Percentiles rank a stretch among this genome's conserved stretches.
These are phyloP conservation scores for Dicranocentrus wangi DNA, from an alignment of 2,888 invertebrate genomes.

Conservation along the genomic window DNA sequence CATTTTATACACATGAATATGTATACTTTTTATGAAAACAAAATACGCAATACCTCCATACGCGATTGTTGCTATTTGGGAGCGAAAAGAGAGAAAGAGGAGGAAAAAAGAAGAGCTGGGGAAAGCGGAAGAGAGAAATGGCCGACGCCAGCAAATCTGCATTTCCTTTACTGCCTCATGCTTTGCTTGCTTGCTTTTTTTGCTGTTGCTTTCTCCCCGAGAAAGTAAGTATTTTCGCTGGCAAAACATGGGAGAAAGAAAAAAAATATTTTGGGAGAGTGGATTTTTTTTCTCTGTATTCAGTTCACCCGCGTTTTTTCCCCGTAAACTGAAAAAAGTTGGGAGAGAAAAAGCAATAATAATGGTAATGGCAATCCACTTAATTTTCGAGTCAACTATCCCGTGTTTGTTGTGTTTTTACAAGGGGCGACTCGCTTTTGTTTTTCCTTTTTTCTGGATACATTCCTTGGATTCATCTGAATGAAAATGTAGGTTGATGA, in stretches of 20 bases:
- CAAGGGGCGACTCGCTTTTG: not conserved
- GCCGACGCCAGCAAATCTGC: slow-evolving; percentile 53
- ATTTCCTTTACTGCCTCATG: slow-evolving; percentile 22
- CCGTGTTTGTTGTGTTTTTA: not conserved
- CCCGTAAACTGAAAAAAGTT: slow-evolving; percentile 13
- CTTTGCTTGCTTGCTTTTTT: not conserved
- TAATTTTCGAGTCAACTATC: slow-evolving; percentile 45
- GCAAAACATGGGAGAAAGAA: not conserved
- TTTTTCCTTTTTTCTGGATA: not conserved
- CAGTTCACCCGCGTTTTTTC: too few relatives aligned
- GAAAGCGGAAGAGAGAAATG: slow-evolving; percentile 5
- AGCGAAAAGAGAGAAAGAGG: not conserved
- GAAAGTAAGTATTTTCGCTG: too few relatives aligned
- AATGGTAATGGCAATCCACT: slow-evolving; percentile 46
- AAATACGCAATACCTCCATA: not conserved
- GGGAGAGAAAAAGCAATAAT: slow-evolving; percentile 39
- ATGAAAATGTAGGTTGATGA: slow-evolving; percentile 35
- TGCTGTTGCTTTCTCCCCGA: not conserved
- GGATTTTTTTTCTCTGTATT: slow-evolving; percentile 31
- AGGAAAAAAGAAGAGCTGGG: not conserved
- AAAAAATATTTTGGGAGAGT: slow-evolving; percentile 27
- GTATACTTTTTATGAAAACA: slow-evolving; percentile 6
- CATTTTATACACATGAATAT: not conserved
- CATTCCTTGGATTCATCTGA: not conserved
- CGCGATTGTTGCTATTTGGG: not conserved